These are phyloP conservation scores for Uropetala carovei DNA, from an alignment of 2,888 invertebrate species.

Conservation along the genomic window DNA sequence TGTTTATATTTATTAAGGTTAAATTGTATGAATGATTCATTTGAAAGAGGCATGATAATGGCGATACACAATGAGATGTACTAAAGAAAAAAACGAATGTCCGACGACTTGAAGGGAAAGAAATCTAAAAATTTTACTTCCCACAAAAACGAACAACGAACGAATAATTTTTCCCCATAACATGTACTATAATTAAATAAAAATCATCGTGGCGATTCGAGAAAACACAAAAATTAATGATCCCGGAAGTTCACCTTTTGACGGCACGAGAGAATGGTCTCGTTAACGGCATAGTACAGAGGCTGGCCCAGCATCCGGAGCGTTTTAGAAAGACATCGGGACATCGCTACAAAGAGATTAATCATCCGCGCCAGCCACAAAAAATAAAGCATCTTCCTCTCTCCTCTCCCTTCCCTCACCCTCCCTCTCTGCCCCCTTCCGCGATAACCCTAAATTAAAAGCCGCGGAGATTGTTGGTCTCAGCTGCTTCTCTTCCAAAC, in stretches of 20 bases:
- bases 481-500: background rate
- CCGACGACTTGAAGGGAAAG: too few relatives aligned
- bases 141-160: too few relatives aligned
- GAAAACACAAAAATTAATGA: background rate
- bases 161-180: background rate
- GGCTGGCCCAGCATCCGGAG: background rate
- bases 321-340: background rate
- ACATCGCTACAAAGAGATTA: background rate
- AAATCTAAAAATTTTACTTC: too few relatives aligned
- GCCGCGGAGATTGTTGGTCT: background rate
- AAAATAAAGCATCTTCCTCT: background rate
- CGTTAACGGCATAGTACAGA: background rate
- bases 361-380: background rate
- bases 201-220: background rate
- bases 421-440: background rate
- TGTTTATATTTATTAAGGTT: too few relatives aligned
- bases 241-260: background rate
- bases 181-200: background rate
- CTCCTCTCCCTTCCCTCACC: background rate
- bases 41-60: too few relatives aligned
- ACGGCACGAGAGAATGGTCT: background rate
- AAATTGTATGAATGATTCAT: too few relatives aligned
- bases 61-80: too few relatives aligned
- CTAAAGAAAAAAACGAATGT: too few relatives aligned
- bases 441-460: background rate